Evolutionary conservation across 1,140 invertebrate genomes (phyloP).

Genomic region (Radopholus similis): DNA sequence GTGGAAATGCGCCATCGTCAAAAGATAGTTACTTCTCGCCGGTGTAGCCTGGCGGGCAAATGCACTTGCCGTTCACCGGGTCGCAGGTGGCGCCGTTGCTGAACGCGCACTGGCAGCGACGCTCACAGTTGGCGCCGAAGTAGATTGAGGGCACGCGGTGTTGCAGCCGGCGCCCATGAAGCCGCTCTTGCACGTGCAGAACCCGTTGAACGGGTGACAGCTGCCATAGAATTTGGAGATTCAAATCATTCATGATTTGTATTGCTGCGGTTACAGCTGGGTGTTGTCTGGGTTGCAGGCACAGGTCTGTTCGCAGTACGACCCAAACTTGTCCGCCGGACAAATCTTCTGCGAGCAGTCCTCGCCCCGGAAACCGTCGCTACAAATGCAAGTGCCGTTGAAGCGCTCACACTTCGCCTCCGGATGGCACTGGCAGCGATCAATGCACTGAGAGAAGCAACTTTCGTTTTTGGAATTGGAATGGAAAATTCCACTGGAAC

Average conservation of each 20-base stretch:
- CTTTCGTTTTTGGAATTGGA: constrained; percentile 4
- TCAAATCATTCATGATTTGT: background rate
- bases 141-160: constrained; percentile 67
- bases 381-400: constrained; percentile 57
- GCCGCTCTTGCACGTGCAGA: constrained; percentile 75
- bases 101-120: constrained; percentile 43
- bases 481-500: constrained; percentile 9
- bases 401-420: constrained; percentile 53
- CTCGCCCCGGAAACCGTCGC: constrained; percentile 48
- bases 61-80: constrained; percentile 75
- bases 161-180: constrained; percentile 67
- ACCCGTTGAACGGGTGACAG: constrained; percentile 77
- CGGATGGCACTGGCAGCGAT: constrained; percentile 68
- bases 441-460: constrained; percentile 29
- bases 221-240: too few relatives aligned
- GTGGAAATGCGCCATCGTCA: background rate
- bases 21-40: constrained; percentile 20
- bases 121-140: constrained; percentile 37
- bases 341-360: constrained; percentile 60
- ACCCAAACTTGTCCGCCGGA: constrained; percentile 65
- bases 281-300: constrained; percentile 49
- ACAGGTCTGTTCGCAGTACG: constrained; percentile 60
- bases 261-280: constrained; percentile 31
- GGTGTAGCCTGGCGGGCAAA: constrained; percentile 70
- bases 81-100: constrained; percentile 67